A percentile compares a stretch with the other conserved stretches of the same genome.
Evolutionary conservation across 2,888 invertebrate genomes (phyloP).

Genomic region (Folsomia candida): DNA sequence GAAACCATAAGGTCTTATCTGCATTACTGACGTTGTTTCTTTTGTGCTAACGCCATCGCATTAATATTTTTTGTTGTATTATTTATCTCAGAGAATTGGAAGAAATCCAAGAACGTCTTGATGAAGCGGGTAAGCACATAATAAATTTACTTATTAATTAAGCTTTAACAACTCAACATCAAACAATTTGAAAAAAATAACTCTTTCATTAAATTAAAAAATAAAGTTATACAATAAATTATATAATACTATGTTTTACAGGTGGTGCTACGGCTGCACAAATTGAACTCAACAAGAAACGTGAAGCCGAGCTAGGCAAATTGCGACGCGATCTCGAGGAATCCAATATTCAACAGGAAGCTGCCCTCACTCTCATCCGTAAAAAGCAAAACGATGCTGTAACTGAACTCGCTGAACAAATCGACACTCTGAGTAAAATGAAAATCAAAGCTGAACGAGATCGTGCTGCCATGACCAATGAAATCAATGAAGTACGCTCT

Average conservation of each 20-base stretch:
- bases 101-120: constrained; percentile 91
- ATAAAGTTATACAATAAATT: too few relatives aligned
- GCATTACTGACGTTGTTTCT: too few relatives aligned
- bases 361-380: constrained; percentile 89
- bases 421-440: constrained; percentile 98
- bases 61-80: too few relatives aligned
- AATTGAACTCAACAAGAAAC: constrained; percentile 96
- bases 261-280: constrained; percentile 94
- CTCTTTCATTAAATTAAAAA: too few relatives aligned
- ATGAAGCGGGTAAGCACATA: too few relatives aligned
- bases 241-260: too few relatives aligned
- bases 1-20: too few relatives aligned
- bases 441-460: constrained; percentile 93
- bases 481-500: constrained; percentile 95
- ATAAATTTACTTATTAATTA: too few relatives aligned
- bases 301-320: constrained; percentile 97
- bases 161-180: too few relatives aligned
- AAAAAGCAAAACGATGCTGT: constrained; percentile 99
- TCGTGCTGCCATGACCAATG: constrained; percentile 94
- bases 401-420: constrained; percentile 98
- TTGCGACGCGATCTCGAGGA: constrained; percentile 97
- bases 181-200: too few relatives aligned
- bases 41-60: too few relatives aligned
- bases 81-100: constrained; percentile 97
- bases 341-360: constrained; percentile 97